Conservation (phyloP, 2,797 vertebrate species). For the Xenopus petersii region DNA sequence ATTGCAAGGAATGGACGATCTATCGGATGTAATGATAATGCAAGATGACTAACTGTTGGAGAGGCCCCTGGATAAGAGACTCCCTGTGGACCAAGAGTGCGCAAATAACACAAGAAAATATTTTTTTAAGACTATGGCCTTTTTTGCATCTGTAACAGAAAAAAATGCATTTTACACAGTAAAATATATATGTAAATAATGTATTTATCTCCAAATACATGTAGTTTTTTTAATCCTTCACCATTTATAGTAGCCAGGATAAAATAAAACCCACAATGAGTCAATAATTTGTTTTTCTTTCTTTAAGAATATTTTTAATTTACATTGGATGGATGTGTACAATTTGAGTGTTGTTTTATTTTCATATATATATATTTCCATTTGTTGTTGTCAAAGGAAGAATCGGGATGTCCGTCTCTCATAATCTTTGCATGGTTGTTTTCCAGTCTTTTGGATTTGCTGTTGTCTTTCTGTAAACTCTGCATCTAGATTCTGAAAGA, state of each 20-base stretch:
- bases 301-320: no score
- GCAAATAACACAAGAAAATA: background rate
- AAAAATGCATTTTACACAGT: background rate
- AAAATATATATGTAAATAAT: conserved; percentile 35
- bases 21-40: conserved; percentile 84
- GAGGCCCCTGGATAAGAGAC: background rate
- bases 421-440: background rate
- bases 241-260: conserved; percentile 2
- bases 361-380: background rate
- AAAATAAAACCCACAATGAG: conserved; percentile 14
- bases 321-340: no score
- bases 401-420: conserved; percentile 25
- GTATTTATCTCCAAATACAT: conserved; percentile 36
- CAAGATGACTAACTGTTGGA: conserved; percentile 66
- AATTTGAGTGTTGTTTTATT: no score
- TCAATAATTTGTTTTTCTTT: background rate
- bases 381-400: conserved; percentile 30
- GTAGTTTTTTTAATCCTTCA: conserved; percentile 1
- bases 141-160: background rate
- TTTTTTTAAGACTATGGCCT: conserved; percentile 6
- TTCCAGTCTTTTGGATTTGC: conserved; percentile 28
- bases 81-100: background rate
- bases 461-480: conserved; percentile 57
- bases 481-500: conserved; percentile 60
- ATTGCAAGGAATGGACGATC: conserved; percentile 80